phyloP scores from a whole-genome alignment of 1,140 invertebrate species.

The Laupala kohalensis region DNA sequence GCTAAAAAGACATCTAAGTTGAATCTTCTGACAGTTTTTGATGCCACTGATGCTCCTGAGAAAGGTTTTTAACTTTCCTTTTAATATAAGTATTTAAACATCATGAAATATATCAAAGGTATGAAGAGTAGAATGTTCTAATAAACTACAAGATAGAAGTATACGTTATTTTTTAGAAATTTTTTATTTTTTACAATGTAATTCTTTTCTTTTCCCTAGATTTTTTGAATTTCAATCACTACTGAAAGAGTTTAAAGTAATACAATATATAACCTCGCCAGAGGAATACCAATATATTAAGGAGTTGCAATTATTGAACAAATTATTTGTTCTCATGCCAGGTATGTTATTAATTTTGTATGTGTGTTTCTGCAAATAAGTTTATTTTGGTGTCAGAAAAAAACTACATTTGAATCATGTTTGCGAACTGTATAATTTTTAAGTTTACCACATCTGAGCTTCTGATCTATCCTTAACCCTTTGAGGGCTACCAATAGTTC shows the following conservation, averaged over 20 bases:
- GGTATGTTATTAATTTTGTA: no score
- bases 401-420: conserved; percentile 3
- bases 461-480: not conserved
- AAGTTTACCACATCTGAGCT: not conserved
- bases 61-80: conserved; percentile 26
- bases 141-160: no score
- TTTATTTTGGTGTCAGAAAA: no score
- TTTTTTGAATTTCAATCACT: conserved; percentile 32
- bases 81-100: not conserved
- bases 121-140: not conserved
- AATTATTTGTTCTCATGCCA: conserved; percentile 80
- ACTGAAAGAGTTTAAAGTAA: conserved; percentile 32
- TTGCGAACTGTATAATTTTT: not conserved
- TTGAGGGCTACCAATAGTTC: not conserved
- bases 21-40: conserved; percentile 51
- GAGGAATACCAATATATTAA: conserved; percentile 37
- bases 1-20: conserved; percentile 42
- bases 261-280: conserved; percentile 33
- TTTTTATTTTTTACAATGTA: not conserved
- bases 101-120: not conserved
- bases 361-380: no score
- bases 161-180: not conserved
- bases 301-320: conserved; percentile 88
- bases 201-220: conserved; percentile 28
- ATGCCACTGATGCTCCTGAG: conserved; percentile 65